phyloP scores from a whole-genome alignment of 2,888 invertebrate genomes.

The Drosophila affinis region DNA sequence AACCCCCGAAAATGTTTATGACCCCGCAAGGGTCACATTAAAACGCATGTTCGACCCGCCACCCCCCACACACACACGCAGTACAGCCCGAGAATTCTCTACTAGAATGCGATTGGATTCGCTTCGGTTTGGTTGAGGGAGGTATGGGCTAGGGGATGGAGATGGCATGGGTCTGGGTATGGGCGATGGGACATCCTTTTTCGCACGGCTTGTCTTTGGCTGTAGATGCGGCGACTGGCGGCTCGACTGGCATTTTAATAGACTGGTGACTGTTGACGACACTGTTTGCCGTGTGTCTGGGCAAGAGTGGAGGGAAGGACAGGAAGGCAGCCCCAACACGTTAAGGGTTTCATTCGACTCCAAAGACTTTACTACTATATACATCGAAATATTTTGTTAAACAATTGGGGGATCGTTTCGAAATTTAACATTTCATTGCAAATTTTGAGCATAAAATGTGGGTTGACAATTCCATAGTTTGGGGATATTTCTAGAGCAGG shows the following conservation, averaged over 20 bases:
- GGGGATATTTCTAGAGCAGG: too few species aligned
- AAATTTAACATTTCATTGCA: background rate
- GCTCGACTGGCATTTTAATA: constrained; percentile 76
- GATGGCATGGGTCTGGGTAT: background rate
- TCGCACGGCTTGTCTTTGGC: constrained; percentile 64
- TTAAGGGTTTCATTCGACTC: background rate
- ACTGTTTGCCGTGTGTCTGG: constrained; percentile 71
- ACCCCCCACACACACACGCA: constrained; percentile 28
- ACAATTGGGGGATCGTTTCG: background rate
- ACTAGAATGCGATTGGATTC: constrained; percentile 13
- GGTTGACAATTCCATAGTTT: too few species aligned
- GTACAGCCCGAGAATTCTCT: constrained; percentile 34
- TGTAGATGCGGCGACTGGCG: constrained; percentile 39
- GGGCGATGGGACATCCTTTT: constrained; percentile 50
- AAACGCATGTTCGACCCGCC: constrained; percentile 69
- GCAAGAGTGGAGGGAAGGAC: constrained; percentile 25
- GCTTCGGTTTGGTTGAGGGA: constrained; percentile 3
- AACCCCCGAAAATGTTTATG: constrained; percentile 67
- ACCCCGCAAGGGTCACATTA: constrained; percentile 79
- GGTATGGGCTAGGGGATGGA: background rate
- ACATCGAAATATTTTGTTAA: background rate
- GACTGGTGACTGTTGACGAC: constrained; percentile 68
- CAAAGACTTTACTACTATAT: background rate
- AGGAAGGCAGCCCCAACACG: background rate
- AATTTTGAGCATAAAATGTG: background rate